Evolutionary conservation across 1,140 invertebrate species (phyloP), one percentile per base, ranked within the genome.

Genomic region (Drosophila navojoa): DNA sequence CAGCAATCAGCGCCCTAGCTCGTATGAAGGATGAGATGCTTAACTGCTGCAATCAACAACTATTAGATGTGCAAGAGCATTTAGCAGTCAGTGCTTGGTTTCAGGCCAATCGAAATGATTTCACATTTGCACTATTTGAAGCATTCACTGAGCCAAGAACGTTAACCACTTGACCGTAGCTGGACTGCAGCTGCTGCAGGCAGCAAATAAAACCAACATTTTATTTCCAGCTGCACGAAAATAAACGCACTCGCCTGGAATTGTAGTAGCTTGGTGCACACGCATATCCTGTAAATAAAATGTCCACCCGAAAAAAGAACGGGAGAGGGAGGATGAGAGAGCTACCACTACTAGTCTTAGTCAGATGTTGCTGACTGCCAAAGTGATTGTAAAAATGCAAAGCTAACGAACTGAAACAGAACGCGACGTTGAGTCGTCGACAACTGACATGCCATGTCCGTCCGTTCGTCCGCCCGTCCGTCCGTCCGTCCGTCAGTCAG

Each of bases 301-400:
- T 82, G 82, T 82, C 82, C 86, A 89, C 87, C 81, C 82, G 74
- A 59, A 16, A 45, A 45, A 45, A 16, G 7, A 3, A 45, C 6
- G 42, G n/a, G 42, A 15, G 15, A 45, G 42, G 16, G n/a, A 1
- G 42, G n/a, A n/a, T 3, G 3, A 4, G n/a, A 44, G 19, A 22
- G 19, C 1, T 22, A 22, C 1, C 3, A 22, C 19, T 22, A 2
- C 19, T 13, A 19, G 16, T 45, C 45, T 66, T 25, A 40, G 44
- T 49, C 57, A 54, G 57, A 55, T 44, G 38, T 49, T 40, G 35
- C 40, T 54, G 44, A 32, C 78, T 70, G 68, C 69, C 82, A 87
- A 87, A 82, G 82, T 87, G 82, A 87, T 87, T 89, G 82, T 89
- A 87, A 87, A 86, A 87, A 87, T 87, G 68, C 84, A 89, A 82